Evolutionary conservation across 2,888 invertebrate genomes (phyloP).

Genomic region (Nephrotoma flavescens): DNA sequence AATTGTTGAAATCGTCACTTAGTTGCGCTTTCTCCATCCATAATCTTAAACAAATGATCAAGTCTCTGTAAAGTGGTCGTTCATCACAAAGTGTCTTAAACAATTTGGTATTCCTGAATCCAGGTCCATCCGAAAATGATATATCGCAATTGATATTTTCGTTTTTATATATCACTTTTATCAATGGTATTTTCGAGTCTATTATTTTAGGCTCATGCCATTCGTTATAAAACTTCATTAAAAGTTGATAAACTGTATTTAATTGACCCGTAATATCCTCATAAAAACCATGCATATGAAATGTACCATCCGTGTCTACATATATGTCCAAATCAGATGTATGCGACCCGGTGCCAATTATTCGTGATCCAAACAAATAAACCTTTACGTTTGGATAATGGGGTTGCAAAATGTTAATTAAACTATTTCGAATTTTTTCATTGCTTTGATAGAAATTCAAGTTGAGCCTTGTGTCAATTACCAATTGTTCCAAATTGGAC

Average conservation of each 20-base stretch:
- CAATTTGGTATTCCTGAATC: background rate
- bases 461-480: too few species aligned
- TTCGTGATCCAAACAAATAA: conserved; percentile 43
- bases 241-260: background rate
- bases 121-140: background rate
- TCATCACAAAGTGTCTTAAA: background rate
- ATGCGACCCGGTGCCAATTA: conserved; percentile 35
- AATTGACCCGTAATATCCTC: background rate
- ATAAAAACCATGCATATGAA: background rate
- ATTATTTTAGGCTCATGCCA: background rate
- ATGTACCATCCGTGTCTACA: conserved; percentile 30
- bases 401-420: too few species aligned
- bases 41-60: background rate
- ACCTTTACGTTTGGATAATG: background rate
- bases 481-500: too few species aligned
- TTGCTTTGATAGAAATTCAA: too few species aligned
- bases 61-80: background rate
- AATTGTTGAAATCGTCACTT: background rate
- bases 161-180: background rate
- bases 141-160: background rate
- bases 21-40: background rate
- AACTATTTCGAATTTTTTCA: too few species aligned
- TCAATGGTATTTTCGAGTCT: background rate
- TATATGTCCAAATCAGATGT: conserved; percentile 41
- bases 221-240: too few species aligned